Evolutionary conservation across 2,888 invertebrate species (phyloP).

Genomic region (Papilio demoleus): DNA sequence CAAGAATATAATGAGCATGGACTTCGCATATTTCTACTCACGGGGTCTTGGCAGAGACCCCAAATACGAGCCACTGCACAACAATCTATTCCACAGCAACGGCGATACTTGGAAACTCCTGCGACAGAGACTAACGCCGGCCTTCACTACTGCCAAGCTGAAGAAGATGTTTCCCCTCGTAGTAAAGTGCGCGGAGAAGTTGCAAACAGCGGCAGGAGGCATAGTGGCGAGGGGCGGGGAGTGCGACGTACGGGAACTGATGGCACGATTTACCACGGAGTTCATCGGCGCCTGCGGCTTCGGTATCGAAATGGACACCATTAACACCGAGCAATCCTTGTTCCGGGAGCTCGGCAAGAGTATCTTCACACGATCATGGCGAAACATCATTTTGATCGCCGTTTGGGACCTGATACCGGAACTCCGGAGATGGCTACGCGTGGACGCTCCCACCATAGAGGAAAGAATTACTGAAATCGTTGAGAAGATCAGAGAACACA

Average conservation of each 20-base stretch:
- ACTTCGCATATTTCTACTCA: slow-evolving; percentile 61
- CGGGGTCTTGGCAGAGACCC: slow-evolving; percentile 58
- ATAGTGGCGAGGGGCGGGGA: slow-evolving; percentile 50
- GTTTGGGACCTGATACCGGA: slow-evolving; percentile 60
- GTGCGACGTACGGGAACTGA: slow-evolving; percentile 54
- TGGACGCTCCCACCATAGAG: slow-evolving; percentile 47
- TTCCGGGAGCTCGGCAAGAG: slow-evolving; percentile 52
- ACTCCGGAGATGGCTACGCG: slow-evolving; percentile 46
- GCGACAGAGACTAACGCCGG: slow-evolving; percentile 66
- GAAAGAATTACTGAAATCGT: slow-evolving; percentile 51
- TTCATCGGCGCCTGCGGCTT: slow-evolving; percentile 63
- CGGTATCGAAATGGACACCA: slow-evolving; percentile 55
- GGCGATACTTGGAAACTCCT: slow-evolving; percentile 69
- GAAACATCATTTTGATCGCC: slow-evolving; percentile 45
- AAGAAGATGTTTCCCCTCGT: slow-evolving; percentile 72
- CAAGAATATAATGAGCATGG: slow-evolving; percentile 57
- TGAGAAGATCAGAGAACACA: slow-evolving; percentile 55
- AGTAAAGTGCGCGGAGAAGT: slow-evolving; percentile 63
- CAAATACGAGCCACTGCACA: slow-evolving; percentile 56
- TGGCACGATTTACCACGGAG: slow-evolving; percentile 60
- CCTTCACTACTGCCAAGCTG: slow-evolving; percentile 68
- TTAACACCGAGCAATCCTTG: slow-evolving; percentile 55
- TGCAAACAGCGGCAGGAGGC: slow-evolving; percentile 49
- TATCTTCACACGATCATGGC: slow-evolving; percentile 52
- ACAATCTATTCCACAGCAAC: slow-evolving; percentile 62